Evolutionary conservation across 2,888 invertebrate genomes (phyloP).

Genomic region (Pyrgus malvae): DNA sequence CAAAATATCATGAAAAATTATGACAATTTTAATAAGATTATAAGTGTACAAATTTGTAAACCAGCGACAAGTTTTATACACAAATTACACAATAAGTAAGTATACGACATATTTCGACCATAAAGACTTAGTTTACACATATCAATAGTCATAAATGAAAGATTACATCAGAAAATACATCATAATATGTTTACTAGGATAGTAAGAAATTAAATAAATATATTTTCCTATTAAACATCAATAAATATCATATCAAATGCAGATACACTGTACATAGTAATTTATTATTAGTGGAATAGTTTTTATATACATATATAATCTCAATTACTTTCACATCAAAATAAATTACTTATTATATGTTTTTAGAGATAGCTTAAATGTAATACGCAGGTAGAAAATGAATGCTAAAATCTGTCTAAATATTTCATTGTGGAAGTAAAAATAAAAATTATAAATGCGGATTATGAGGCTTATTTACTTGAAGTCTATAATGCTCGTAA

Average conservation of each 20-base stretch:
- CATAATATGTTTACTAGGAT: conserved; percentile 14
- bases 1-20: no score
- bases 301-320: conserved; percentile 8
- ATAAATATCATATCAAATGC: conserved; percentile 19
- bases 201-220: conserved; percentile 23
- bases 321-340: not conserved
- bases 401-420: not conserved
- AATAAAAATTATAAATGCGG: not conserved
- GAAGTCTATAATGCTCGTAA: no score
- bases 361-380: not conserved
- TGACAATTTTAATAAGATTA: no score
- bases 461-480: no score
- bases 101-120: no score
- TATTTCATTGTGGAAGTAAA: not conserved
- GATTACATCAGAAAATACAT: conserved; percentile 21
- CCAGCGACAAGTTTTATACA: no score
- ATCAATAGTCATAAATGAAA: conserved; percentile 14
- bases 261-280: conserved; percentile 15
- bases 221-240: conserved; percentile 5
- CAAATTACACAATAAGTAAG: no score
- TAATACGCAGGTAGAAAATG: not conserved
- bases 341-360: not conserved
- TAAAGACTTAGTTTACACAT: not conserved
- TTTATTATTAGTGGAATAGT: conserved; percentile 14
- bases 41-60: no score